A percentile compares a stretch with the other conserved stretches of the same genome.
Conservation (phyloP, 2,797 vertebrate genomes). For the Kryptopterus vitreolus region DNA sequence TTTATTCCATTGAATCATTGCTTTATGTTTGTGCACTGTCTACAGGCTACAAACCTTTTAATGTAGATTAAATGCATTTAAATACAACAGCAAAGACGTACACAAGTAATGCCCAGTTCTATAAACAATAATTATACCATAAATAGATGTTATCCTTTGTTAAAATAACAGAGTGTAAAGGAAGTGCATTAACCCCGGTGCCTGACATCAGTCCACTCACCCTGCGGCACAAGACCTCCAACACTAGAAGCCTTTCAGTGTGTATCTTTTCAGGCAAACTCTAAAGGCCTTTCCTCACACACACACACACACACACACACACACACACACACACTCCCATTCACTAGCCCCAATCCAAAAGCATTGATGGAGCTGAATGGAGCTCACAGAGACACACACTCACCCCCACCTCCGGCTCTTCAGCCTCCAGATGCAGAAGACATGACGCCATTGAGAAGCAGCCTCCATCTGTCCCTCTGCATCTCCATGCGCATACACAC, state of each 20-base stretch:
- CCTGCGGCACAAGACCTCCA: slow-evolving; percentile 53
- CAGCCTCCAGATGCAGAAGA: slow-evolving; percentile 60
- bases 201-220: slow-evolving; percentile 54
- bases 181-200: slow-evolving; percentile 52
- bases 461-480: slow-evolving; percentile 57
- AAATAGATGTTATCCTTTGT: slow-evolving; percentile 41
- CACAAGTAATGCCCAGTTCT: neutral
- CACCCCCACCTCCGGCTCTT: slow-evolving; percentile 42
- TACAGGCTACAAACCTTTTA: neutral
- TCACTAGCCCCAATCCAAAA: slow-evolving; percentile 49
- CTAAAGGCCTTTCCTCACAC: slow-evolving; percentile 62
- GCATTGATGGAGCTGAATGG: slow-evolving; percentile 59
- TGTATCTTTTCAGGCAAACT: slow-evolving; percentile 65
- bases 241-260: slow-evolving; percentile 52
- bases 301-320: slow-evolving; percentile 53
- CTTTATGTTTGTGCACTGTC: neutral
- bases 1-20: neutral
- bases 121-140: slow-evolving; percentile 5
- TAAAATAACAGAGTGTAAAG: slow-evolving; percentile 39
- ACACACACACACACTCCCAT: slow-evolving; percentile 53
- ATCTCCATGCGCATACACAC: neutral
- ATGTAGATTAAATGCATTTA: neutral
- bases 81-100: neutral
- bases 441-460: slow-evolving; percentile 60
- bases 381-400: slow-evolving; percentile 46